Evolutionary conservation across 1,140 invertebrate genomes (phyloP).

Genomic region (Brachionus plicatilis): DNA sequence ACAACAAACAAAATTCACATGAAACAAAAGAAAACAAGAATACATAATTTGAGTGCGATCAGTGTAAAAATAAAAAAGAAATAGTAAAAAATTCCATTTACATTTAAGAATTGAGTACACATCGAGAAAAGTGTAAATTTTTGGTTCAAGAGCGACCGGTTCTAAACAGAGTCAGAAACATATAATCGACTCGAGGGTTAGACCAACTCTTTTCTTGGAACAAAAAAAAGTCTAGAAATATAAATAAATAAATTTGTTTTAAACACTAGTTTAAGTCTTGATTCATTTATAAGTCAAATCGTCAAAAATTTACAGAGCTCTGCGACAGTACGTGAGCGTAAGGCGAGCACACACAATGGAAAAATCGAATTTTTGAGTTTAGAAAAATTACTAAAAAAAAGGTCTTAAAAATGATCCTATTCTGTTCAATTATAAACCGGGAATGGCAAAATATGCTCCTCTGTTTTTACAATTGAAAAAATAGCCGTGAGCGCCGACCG

Average conservation of each 20-base stretch:
- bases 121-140: background rate
- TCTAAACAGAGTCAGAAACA: background rate
- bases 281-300: background rate
- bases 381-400: background rate
- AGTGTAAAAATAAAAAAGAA: background rate
- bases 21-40: background rate
- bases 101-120: background rate
- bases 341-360: background rate
- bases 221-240: background rate
- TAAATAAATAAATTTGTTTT: background rate
- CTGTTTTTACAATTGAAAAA: background rate
- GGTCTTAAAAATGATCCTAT: background rate
- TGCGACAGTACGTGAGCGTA: background rate
- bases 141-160: background rate
- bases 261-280: background rate
- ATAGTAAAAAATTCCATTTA: background rate
- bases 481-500: background rate
- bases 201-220: background rate
- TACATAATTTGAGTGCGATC: background rate
- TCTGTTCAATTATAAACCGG: background rate
- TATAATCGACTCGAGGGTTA: background rate
- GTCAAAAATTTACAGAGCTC: background rate
- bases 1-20: background rate
- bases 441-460: background rate
- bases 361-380: constrained; percentile 1